Percentiles rank a stretch among this genome's conserved stretches.
These are phyloP conservation scores for Podargus strigoides DNA, from an alignment of 2,797 vertebrate species.

Conservation along the genomic window DNA sequence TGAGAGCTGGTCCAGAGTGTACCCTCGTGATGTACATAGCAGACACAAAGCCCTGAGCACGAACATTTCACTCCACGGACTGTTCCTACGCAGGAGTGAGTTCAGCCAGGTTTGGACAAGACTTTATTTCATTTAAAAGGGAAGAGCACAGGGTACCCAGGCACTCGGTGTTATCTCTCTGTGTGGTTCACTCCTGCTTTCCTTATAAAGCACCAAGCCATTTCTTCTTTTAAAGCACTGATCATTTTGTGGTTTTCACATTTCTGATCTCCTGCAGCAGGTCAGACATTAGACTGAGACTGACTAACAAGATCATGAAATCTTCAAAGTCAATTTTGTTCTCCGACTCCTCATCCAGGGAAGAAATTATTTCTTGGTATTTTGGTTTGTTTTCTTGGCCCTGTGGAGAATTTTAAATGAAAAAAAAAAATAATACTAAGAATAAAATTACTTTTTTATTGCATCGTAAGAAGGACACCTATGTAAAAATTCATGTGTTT, in stretches of 20 bases:
- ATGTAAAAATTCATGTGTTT: not conserved
- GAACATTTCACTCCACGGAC: fast-evolving
- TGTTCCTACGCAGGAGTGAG: not conserved
- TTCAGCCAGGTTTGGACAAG: not conserved
- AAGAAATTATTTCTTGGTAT: constrained; percentile 74
- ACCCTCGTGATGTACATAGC: fast-evolving
- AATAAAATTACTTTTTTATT: not conserved
- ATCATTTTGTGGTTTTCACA: constrained; percentile 52
- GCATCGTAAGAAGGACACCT: not conserved
- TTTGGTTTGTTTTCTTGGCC: constrained; percentile 77
- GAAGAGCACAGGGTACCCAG: not conserved
- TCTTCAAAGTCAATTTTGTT: constrained; percentile 76
- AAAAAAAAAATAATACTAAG: not conserved
- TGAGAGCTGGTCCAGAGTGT: not conserved
- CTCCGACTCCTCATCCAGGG: constrained; percentile 69
- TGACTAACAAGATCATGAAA: constrained; percentile 75
- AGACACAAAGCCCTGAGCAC: not conserved
- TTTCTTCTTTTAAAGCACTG: not conserved
- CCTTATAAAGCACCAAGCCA: not conserved
- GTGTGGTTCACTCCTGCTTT: not conserved
- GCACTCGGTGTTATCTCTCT: not conserved
- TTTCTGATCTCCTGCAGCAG: constrained; percentile 69
- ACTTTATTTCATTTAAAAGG: constrained; percentile 31
- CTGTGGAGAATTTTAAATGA: constrained; percentile 46
- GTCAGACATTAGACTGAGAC: constrained; percentile 73